phyloP scores from a whole-genome alignment of 1,140 invertebrate genomes.

The Panagrolaimus sp. region DNA sequence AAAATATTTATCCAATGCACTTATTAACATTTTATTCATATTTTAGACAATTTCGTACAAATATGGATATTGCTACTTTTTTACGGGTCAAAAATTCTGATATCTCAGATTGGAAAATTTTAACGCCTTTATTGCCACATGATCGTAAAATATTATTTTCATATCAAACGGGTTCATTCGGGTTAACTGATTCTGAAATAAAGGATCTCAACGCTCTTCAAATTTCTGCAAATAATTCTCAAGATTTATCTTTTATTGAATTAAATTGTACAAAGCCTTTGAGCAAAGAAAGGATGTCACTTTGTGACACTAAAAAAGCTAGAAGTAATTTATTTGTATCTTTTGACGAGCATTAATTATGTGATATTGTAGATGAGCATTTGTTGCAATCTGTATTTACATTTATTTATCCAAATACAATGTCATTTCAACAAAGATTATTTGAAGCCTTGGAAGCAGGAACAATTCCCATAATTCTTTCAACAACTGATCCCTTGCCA shows the following conservation, averaged over 20 bases:
- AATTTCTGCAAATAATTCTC: conserved; percentile 38
- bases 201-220: background rate
- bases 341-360: conserved; percentile 59
- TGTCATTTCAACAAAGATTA: conserved; percentile 70
- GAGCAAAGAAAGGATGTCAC: background rate
- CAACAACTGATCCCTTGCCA: conserved; percentile 70
- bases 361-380: conserved; percentile 62
- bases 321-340: conserved; percentile 2
- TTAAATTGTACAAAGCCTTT: conserved; percentile 62
- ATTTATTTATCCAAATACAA: conserved; percentile 70
- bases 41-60: conserved; percentile 1
- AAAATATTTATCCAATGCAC: no score
- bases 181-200: background rate
- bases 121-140: conserved; percentile 10
- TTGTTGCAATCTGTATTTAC: conserved; percentile 80
- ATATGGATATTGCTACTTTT: background rate
- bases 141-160: background rate
- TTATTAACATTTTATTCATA: no score
- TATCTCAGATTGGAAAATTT: background rate
- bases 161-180: background rate
- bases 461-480: conserved; percentile 79
- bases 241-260: conserved; percentile 61
- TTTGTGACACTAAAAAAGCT: background rate
- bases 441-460: conserved; percentile 80
- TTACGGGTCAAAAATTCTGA: background rate